phyloP scores from a whole-genome alignment of 1,140 invertebrate species.

The Eurosta solidaginis region DNA sequence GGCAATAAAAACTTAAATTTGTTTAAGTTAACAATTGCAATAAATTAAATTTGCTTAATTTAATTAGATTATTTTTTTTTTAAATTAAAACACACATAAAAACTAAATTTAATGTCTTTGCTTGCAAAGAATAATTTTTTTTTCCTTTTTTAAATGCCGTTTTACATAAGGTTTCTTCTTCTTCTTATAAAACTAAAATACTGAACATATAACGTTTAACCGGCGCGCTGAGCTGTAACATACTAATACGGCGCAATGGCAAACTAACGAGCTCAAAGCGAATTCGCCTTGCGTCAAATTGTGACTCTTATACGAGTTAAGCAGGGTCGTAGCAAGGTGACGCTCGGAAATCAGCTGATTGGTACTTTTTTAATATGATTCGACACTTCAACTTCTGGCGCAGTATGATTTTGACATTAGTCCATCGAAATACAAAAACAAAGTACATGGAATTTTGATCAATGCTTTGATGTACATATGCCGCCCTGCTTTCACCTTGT shows the following conservation, averaged over 20 bases:
- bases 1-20: slow-evolving; percentile 13
- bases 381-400: no score
- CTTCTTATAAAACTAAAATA: background rate
- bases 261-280: no score
- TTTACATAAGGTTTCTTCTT: background rate
- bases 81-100: slow-evolving; percentile 12
- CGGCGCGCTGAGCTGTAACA: background rate
- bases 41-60: slow-evolving; percentile 26
- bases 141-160: background rate
- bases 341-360: no score
- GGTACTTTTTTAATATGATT: no score
- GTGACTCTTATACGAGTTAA: background rate
- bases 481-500: no score
- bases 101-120: background rate
- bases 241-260: no score
- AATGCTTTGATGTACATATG: background rate
- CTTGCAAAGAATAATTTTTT: slow-evolving; percentile 12
- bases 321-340: background rate
- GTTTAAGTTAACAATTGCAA: background rate
- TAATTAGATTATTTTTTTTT: background rate
- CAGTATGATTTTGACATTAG: no score
- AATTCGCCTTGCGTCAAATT: background rate
- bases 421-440: background rate
- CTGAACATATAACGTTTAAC: background rate
- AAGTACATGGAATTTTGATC: background rate